These are phyloP conservation scores for Dendronephthya gigantea DNA, from an alignment of 64 coral and sea anemone genomes.

Conservation along the genomic window DNA sequence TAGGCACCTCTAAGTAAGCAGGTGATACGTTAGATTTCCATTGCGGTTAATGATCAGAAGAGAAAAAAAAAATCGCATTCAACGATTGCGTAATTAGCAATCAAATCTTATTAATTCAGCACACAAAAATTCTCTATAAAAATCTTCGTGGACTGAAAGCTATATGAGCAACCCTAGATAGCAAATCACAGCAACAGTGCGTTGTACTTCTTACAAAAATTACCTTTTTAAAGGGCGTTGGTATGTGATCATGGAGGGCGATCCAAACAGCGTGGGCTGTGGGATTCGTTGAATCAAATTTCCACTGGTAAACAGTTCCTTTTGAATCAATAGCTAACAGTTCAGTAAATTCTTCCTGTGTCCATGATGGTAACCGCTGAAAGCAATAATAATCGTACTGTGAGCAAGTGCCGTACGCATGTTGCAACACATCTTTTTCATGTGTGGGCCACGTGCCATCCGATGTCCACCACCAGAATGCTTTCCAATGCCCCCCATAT, in stretches of 20 bases:
- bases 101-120: too few relatives aligned
- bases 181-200: too few relatives aligned
- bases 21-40: too few relatives aligned
- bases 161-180: too few relatives aligned
- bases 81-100: too few relatives aligned
- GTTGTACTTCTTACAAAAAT: too few relatives aligned
- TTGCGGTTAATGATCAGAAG: too few relatives aligned
- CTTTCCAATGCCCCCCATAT: slow-evolving; percentile 29
- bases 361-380: slow-evolving; percentile 45
- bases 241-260: slow-evolving; percentile 35
- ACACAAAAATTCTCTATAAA: too few relatives aligned
- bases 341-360: slow-evolving; percentile 39
- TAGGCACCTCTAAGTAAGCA: too few relatives aligned
- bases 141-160: too few relatives aligned
- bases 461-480: slow-evolving; percentile 53
- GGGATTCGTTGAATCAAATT: slow-evolving; percentile 51
- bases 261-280: slow-evolving; percentile 57
- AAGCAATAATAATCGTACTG: slow-evolving; percentile 37
- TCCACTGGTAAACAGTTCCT: slow-evolving; percentile 53
- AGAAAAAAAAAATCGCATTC: too few relatives aligned
- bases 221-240: slow-evolving; percentile 2
- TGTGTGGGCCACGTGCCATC: slow-evolving; percentile 34
- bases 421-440: slow-evolving; percentile 41
- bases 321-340: slow-evolving; percentile 45
- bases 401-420: slow-evolving; percentile 46